A percentile compares a stretch with the other conserved stretches of the same genome.
These are phyloP conservation scores for Coptodon bakossiorum DNA, from an alignment of 2,113 vertebrate species.

Conservation along the genomic window DNA sequence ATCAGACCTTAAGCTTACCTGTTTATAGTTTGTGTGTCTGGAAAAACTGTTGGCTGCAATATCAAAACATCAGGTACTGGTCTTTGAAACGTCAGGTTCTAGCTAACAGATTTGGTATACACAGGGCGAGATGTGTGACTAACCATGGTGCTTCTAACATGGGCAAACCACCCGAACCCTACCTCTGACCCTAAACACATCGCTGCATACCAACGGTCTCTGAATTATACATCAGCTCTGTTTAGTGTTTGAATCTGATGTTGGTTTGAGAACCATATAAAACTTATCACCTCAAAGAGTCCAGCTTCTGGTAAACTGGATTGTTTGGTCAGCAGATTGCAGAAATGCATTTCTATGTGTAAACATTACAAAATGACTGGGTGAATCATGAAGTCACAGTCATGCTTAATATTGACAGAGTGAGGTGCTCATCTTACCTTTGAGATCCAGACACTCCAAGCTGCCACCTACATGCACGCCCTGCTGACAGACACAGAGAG, in stretches of 20 bases:
- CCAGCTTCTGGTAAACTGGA: background rate
- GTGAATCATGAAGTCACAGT: slow-evolving; percentile 6
- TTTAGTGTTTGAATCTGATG: background rate
- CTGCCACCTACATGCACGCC: slow-evolving; percentile 53
- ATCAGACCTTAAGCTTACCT: background rate
- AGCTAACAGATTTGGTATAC: background rate
- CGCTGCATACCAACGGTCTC: background rate
- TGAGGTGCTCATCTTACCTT: slow-evolving; percentile 59
- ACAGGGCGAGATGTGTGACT: background rate
- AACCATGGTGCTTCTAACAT: background rate
- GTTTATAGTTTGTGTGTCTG: background rate
- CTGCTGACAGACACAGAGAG: slow-evolving; percentile 54
- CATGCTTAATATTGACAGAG: slow-evolving; percentile 35
- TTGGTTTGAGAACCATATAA: background rate
- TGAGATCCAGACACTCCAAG: slow-evolving; percentile 69
- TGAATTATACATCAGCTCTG: background rate
- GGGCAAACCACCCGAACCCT: background rate
- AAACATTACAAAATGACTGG: background rate
- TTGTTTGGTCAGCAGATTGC: background rate
- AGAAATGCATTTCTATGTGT: background rate
- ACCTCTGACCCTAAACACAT: background rate
- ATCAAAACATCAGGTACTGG: background rate
- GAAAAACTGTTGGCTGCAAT: background rate
- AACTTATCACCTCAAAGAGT: background rate
- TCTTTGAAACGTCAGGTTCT: background rate